phyloP scores from a whole-genome alignment of 2,888 invertebrate genomes.

The Steinernema scapterisci region DNA sequence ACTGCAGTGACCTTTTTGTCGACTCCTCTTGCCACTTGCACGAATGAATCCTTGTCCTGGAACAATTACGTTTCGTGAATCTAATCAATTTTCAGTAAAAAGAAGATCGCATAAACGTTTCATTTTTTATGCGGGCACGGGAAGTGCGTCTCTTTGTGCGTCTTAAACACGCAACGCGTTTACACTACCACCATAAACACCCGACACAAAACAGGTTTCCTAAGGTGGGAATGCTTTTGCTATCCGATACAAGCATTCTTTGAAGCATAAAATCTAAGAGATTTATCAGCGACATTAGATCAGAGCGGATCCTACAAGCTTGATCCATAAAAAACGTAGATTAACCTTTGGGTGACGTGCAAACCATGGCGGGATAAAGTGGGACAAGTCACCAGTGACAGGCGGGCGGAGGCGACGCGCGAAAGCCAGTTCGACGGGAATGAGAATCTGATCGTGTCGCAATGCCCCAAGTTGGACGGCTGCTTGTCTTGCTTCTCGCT shows the following conservation, averaged over 20 bases:
- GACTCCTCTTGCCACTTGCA: background rate
- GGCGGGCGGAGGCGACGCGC: constrained; percentile 30
- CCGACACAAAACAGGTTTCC: background rate
- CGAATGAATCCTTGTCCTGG: background rate
- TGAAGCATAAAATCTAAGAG: background rate
- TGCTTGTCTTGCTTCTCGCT: constrained; percentile 30
- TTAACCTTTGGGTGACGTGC: constrained; percentile 20
- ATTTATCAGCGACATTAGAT: background rate
- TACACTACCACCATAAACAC: background rate
- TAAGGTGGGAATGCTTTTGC: background rate
- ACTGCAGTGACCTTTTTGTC: background rate
- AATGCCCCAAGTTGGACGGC: constrained; percentile 27
- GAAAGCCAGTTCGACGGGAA: constrained; percentile 26
- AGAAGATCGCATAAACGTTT: too few relatives aligned
- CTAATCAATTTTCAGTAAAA: background rate
- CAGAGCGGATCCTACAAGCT: background rate
- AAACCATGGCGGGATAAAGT: constrained; percentile 25
- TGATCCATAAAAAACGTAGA: background rate
- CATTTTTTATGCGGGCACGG: background rate
- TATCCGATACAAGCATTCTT: too few relatives aligned
- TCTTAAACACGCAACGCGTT: constrained; percentile 9
- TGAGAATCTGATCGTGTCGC: constrained; percentile 31
- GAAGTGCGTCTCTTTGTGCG: background rate
- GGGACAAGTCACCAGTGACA: constrained; percentile 12
- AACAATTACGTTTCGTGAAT: background rate